phyloP scores from a whole-genome alignment of 2,888 invertebrate genomes.

The Drosophila atripex region DNA sequence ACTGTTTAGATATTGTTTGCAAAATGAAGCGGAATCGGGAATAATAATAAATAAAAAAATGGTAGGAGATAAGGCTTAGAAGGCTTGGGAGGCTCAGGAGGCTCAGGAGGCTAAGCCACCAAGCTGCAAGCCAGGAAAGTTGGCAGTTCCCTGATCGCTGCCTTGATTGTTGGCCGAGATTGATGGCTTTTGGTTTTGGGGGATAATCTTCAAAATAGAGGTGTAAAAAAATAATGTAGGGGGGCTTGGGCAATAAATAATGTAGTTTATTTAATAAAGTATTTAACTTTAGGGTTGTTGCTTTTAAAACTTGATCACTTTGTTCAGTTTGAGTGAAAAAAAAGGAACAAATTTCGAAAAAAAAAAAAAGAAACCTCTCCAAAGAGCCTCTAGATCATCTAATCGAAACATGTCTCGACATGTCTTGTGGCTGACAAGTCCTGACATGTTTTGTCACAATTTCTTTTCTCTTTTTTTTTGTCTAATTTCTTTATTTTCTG shows the following conservation, averaged over 20 bases:
- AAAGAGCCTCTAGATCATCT: too few species aligned
- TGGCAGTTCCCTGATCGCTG: neutral
- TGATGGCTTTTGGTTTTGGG: slow-evolving; percentile 14
- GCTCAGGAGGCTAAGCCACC: too few species aligned
- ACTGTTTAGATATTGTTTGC: slow-evolving; percentile 29
- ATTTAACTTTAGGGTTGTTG: neutral
- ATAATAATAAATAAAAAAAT: slow-evolving; percentile 2
- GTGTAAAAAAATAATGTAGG: neutral
- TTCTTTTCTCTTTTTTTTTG: slow-evolving; percentile 18
- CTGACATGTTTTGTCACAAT: too few species aligned
- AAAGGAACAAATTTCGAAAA: too few species aligned
- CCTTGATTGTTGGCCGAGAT: slow-evolving; percentile 22
- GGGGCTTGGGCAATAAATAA: too few species aligned
- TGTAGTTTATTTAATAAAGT: too few species aligned
- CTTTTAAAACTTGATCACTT: neutral
- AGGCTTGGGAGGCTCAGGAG: too few species aligned
- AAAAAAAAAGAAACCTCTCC: too few species aligned
- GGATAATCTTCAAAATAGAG: neutral
- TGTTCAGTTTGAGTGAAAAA: too few species aligned
- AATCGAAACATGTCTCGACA: too few species aligned
- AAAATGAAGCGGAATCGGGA: neutral
- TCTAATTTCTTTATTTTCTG: neutral
- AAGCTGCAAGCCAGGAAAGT: neutral
- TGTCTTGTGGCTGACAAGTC: too few species aligned
- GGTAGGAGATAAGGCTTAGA: neutral